phyloP scores from a whole-genome alignment of 2,113 vertebrate genomes.

The Oplegnathus fasciatus region DNA sequence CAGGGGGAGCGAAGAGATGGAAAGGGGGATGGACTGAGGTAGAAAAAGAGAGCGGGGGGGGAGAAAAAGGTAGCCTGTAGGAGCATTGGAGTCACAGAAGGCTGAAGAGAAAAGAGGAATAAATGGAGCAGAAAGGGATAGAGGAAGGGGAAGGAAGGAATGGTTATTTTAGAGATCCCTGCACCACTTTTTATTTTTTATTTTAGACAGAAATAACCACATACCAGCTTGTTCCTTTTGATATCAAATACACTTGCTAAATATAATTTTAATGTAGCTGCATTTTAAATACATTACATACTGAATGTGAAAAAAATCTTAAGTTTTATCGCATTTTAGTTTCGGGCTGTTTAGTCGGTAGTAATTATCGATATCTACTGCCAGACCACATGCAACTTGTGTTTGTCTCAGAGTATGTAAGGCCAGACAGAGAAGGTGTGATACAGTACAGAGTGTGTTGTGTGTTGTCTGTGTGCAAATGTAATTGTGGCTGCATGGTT shows the following conservation, averaged over 20 bases:
- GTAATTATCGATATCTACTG: neutral
- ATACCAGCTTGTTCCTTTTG: neutral
- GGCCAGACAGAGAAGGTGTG: neutral
- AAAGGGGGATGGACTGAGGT: constrained; percentile 36
- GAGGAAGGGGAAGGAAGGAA: neutral
- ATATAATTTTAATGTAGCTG: neutral
- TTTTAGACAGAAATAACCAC: neutral
- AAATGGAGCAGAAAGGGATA: constrained; percentile 1
- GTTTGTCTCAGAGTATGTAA: constrained; percentile 4
- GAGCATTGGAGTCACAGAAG: constrained; percentile 16
- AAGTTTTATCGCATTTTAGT: neutral
- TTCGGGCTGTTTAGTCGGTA: neutral
- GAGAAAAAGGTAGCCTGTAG: constrained; percentile 10
- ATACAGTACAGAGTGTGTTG: neutral
- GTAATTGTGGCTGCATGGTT: neutral
- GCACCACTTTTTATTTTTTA: neutral
- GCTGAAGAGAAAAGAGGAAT: constrained; percentile 12
- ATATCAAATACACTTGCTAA: neutral
- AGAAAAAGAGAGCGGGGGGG: constrained; percentile 19
- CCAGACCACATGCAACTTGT: neutral
- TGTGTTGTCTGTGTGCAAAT: constrained; percentile 11
- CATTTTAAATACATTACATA: neutral
- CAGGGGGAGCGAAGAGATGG: constrained; percentile 60
- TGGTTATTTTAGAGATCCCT: neutral
- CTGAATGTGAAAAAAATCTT: neutral